These are phyloP conservation scores for Sebastes goodei DNA, from an alignment of 2,797 vertebrate species.

Conservation along the genomic window DNA sequence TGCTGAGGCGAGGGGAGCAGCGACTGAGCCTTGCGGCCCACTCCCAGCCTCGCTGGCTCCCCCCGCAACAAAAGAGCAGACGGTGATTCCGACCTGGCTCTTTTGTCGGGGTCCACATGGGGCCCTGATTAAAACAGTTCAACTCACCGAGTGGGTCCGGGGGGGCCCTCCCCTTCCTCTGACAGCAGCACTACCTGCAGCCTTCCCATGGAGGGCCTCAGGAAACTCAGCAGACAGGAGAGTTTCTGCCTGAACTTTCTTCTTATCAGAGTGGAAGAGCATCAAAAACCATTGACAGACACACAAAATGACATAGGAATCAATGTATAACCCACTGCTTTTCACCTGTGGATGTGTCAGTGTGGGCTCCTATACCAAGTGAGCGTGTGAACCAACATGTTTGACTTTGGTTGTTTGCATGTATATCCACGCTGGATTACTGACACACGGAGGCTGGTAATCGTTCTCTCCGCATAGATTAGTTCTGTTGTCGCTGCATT, in stretches of 20 bases:
- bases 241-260: background rate
- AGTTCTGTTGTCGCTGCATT: constrained; percentile 50
- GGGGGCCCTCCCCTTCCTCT: constrained; percentile 30
- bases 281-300: background rate
- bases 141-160: constrained; percentile 64
- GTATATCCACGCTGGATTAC: constrained; percentile 69
- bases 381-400: constrained; percentile 45
- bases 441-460: constrained; percentile 24
- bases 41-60: constrained; percentile 76
- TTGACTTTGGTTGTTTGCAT: constrained; percentile 61
- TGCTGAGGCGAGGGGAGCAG: constrained; percentile 58
- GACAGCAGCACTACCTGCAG: constrained; percentile 56
- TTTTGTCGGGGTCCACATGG: constrained; percentile 80
- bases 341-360: background rate
- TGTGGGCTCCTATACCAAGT: constrained; percentile 23
- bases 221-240: constrained; percentile 30
- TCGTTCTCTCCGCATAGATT: constrained; percentile 72
- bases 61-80: constrained; percentile 82
- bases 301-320: background rate
- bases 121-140: constrained; percentile 79
- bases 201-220: constrained; percentile 35
- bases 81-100: constrained; percentile 72
- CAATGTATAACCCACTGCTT: background rate
- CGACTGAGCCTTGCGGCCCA: constrained; percentile 13
- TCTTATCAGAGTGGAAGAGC: background rate